phyloP scores from a whole-genome alignment of 2,888 invertebrate species.

The Ashinkailepas kermadecensis region DNA sequence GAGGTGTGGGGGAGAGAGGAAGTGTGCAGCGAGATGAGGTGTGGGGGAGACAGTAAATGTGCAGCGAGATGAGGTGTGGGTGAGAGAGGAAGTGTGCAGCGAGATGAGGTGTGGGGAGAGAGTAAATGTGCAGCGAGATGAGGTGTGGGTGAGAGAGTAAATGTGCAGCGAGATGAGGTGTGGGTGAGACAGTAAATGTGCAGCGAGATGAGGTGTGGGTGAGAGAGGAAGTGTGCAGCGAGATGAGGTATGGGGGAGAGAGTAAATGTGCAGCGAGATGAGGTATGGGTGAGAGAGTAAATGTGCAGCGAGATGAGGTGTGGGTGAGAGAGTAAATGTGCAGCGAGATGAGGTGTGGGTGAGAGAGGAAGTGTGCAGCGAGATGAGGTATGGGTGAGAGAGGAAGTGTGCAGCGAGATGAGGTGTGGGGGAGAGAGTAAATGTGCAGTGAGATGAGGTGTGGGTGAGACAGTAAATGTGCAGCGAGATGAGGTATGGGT shows the following conservation, averaged over 20 bases:
- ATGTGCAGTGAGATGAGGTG: not conserved
- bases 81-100: not conserved
- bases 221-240: not conserved
- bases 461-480: no score
- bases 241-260: no score
- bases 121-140: not conserved
- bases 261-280: not conserved
- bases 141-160: not conserved
- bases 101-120: no score
- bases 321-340: not conserved
- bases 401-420: no score
- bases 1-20: no score
- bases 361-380: not conserved
- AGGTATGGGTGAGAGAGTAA: not conserved
- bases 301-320: not conserved
- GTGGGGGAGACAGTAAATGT: not conserved
- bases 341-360: not conserved
- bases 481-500: no score
- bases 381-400: not conserved
- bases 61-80: not conserved
- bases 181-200: not conserved
- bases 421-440: no score
- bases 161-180: not conserved
- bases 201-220: no score
- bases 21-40: no score